Conservation (phyloP, 2,888 invertebrate genomes). For the Torymus texanus region DNA sequence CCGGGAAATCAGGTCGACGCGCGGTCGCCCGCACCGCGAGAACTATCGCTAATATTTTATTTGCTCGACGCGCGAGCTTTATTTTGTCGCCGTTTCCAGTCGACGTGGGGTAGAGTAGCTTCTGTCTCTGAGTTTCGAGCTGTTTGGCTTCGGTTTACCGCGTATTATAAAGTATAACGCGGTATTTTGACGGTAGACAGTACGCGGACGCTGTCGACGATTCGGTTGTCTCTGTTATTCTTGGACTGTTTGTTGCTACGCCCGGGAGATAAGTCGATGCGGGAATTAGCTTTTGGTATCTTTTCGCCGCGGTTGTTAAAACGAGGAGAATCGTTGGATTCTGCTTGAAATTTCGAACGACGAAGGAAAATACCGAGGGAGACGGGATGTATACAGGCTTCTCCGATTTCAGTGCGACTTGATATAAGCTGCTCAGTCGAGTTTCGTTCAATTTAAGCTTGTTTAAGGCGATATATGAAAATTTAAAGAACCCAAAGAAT, state of each 20-base stretch:
- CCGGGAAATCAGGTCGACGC: constrained; percentile 71
- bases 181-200: not conserved
- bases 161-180: not conserved
- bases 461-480: too few species aligned
- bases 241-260: not conserved
- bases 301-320: not conserved
- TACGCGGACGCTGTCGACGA: not conserved
- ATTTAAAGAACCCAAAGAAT: too few species aligned
- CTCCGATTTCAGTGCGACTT: too few species aligned
- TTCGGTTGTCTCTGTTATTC: constrained; percentile 25
- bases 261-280: not conserved
- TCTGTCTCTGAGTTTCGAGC: constrained; percentile 1
- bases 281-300: not conserved
- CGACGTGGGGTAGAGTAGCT: constrained; percentile 21
- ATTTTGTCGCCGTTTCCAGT: constrained; percentile 58
- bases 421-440: too few species aligned
- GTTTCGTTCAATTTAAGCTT: too few species aligned
- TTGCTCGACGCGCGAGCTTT: constrained; percentile 59
- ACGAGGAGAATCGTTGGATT: too few species aligned
- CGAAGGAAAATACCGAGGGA: too few species aligned
- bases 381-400: too few species aligned
- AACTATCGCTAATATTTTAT: constrained; percentile 67
- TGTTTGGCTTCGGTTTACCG: not conserved
- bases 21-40: constrained; percentile 49
- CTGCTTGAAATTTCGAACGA: too few species aligned